Evolutionary conservation across 2,888 invertebrate species (phyloP).

Genomic region (Tetrapedia diversipes): DNA sequence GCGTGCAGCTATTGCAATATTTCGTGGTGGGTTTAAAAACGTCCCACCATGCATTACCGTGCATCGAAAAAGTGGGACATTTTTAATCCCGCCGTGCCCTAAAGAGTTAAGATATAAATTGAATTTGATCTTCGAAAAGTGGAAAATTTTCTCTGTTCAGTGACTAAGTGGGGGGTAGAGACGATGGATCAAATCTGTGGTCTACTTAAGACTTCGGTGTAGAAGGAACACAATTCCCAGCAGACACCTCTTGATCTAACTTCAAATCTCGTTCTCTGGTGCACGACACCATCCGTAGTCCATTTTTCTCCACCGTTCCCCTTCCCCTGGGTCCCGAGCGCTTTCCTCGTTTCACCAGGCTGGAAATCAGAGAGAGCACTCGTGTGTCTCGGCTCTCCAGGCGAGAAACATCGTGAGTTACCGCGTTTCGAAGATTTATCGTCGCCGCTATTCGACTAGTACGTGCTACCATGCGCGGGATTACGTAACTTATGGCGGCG

Average conservation of each 20-base stretch:
- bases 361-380: constrained; percentile 15
- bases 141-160: too few relatives aligned
- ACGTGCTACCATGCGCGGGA: constrained; percentile 58
- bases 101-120: too few relatives aligned
- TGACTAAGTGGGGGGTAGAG: too few relatives aligned
- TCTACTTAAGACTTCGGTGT: too few relatives aligned
- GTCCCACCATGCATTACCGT: too few relatives aligned
- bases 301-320: neutral
- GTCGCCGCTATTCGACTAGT: constrained; percentile 52
- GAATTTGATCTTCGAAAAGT: too few relatives aligned
- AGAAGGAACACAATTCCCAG: too few relatives aligned
- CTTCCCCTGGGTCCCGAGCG: neutral
- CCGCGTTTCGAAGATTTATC: constrained; percentile 65
- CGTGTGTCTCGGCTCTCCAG: constrained; percentile 40
- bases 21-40: too few relatives aligned
- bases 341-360: constrained; percentile 30
- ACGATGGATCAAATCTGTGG: too few relatives aligned
- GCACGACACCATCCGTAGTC: constrained; percentile 25
- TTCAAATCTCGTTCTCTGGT: constrained; percentile 51
- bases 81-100: too few relatives aligned
- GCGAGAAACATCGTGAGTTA: constrained; percentile 60
- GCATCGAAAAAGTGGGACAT: too few relatives aligned
- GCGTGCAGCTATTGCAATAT: too few relatives aligned
- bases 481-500: constrained; percentile 61
- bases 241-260: constrained; percentile 58